Evolutionary conservation across 2,113 vertebrate genomes (phyloP), one percentile per base, ranked within the genome.

Genomic region (Lethenteron reissneri): DNA sequence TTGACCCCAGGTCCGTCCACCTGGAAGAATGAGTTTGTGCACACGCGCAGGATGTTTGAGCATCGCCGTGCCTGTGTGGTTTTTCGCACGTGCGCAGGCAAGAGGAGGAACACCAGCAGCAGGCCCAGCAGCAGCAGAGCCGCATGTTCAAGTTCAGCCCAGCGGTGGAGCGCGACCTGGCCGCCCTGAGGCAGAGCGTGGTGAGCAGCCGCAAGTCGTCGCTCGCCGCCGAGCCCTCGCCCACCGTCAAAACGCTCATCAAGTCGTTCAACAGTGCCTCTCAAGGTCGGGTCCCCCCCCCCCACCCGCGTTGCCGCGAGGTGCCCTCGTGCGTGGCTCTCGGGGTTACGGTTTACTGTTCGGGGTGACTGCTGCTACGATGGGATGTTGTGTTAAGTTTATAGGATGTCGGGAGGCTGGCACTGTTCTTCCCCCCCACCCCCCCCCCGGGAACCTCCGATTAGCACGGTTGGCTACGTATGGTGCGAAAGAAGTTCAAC

Each of bases 111-210:
- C 81, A 89, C n/a, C 41, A 41, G 41, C 41, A 41, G 41, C 41
- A 41, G 41, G 41, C 41, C 41, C 41, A 41, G 41, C 41, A 41
- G 41, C 41, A 41, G 41, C 41, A 41, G 41, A 41, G 41, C 41
- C 80, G 91, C 72, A 90, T 99, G 11, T 95, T 89, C 76, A 95
- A 95, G 80, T 95, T 95, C 78, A 95, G 92, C 90, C 95, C 95
- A 8, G 88, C 89, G 2, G 92, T 97, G 4, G 92, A 97, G 78
- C 81, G 90, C 73, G 91, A 97, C 73, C 74, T 97, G 76, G 91
- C 92, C 12, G 89, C 88, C 9, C 81, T 95, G 68, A 81, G 90
- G 70, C 91, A 96, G 76, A 90, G 90, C 4, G 92, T 95, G 89
- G 90, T 90, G 3, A 82, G 92, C 74, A 94, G 88, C 60, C 82